phyloP scores from a whole-genome alignment of 2,888 invertebrate species.

The Ischnura elegans region DNA sequence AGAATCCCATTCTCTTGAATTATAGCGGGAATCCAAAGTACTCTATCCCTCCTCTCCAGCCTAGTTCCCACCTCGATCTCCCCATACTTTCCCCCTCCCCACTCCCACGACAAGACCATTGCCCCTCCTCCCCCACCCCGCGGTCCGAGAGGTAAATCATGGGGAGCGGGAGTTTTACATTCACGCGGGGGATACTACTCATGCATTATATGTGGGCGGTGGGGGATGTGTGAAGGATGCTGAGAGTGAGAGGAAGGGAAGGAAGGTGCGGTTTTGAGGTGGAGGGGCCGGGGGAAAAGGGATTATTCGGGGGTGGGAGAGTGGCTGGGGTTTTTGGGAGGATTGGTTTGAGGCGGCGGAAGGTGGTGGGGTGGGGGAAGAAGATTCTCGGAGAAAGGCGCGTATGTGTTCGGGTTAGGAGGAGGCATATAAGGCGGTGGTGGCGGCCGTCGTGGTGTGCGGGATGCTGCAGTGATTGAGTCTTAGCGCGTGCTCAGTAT shows the following conservation, averaged over 20 bases:
- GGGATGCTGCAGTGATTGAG: constrained; percentile 64
- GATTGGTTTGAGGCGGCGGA: neutral
- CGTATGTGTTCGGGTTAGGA: neutral
- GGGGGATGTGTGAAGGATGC: constrained; percentile 15
- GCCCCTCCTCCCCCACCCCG: too few relatives aligned
- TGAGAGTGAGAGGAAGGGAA: constrained; percentile 16
- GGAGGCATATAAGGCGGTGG: neutral
- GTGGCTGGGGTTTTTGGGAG: neutral
- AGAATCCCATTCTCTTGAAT: constrained; percentile 60
- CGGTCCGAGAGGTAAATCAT: constrained; percentile 63
- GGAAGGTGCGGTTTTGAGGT: constrained; percentile 14
- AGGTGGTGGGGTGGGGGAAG: neutral
- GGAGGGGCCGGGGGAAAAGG: neutral
- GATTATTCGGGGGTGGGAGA: neutral
- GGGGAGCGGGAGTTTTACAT: constrained; percentile 60
- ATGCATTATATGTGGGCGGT: constrained; percentile 62
- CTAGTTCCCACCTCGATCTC: neutral
- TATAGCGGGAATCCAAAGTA: constrained; percentile 46
- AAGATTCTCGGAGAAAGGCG: constrained; percentile 23
- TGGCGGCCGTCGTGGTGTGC: constrained; percentile 18
- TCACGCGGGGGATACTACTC: constrained; percentile 64
- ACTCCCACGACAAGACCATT: neutral
- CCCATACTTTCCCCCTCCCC: neutral
- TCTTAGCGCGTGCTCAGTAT: constrained; percentile 59
- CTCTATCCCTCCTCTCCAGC: neutral